These are phyloP conservation scores for Papilio xuthus DNA, from an alignment of 1,140 invertebrate species.

Conservation along the genomic window DNA sequence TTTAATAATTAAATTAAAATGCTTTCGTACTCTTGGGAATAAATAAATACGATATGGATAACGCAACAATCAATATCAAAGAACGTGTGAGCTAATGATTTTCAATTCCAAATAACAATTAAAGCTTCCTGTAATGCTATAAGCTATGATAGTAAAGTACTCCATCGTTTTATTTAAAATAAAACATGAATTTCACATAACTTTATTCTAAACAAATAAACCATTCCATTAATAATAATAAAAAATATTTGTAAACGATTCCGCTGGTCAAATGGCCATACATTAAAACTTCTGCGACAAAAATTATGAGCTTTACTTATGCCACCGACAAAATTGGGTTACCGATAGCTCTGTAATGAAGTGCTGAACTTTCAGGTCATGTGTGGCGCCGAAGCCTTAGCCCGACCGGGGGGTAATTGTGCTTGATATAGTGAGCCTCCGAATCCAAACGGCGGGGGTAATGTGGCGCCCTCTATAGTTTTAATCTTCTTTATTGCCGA, in stretches of 20 bases:
- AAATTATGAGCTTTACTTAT: slow-evolving; percentile 57
- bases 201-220: too few species aligned
- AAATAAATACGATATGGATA: neutral
- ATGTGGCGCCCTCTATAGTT: slow-evolving; percentile 64
- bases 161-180: too few species aligned
- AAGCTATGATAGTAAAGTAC: too few species aligned
- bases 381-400: slow-evolving; percentile 47
- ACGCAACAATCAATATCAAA: neutral
- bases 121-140: neutral
- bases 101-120: neutral
- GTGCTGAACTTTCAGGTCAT: slow-evolving; percentile 68
- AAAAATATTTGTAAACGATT: neutral
- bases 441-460: slow-evolving; percentile 49
- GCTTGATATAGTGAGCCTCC: slow-evolving; percentile 57
- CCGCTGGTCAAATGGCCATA: slow-evolving; percentile 4
- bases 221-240: neutral
- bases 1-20: neutral
- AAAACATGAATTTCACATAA: too few species aligned
- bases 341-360: slow-evolving; percentile 62
- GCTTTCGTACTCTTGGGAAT: neutral
- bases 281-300: slow-evolving; percentile 36
- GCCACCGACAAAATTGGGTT: slow-evolving; percentile 51
- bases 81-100: neutral
- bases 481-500: slow-evolving; percentile 73
- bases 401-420: slow-evolving; percentile 50